These are phyloP conservation scores for Gnatocerus cornutus DNA, from an alignment of 2,888 invertebrate species.

Conservation along the genomic window DNA sequence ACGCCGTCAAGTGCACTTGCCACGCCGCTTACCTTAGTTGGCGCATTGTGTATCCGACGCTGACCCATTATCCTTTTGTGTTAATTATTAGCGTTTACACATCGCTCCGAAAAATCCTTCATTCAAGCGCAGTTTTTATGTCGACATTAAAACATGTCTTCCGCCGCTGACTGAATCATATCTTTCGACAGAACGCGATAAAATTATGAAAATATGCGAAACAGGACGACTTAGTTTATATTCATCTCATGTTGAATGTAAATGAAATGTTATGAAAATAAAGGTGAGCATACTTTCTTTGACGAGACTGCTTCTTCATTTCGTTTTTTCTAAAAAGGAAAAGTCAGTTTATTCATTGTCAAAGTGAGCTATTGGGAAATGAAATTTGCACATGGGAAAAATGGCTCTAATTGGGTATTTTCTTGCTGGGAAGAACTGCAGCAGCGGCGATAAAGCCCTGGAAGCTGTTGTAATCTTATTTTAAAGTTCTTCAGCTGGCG, in stretches of 20 bases:
- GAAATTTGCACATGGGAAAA: too few species aligned
- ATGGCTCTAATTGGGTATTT: too few species aligned
- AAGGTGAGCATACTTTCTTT: constrained; percentile 26
- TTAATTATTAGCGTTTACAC: constrained; percentile 39
- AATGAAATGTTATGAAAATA: constrained; percentile 26
- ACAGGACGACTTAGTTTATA: constrained; percentile 12
- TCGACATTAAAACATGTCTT: constrained; percentile 1
- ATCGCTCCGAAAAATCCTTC: constrained; percentile 4
- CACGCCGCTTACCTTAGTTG: constrained; percentile 46
- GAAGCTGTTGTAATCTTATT: constrained; percentile 47
- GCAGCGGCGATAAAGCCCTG: constrained; percentile 38
- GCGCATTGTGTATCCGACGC: constrained; percentile 46
- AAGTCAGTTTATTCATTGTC: not conserved
- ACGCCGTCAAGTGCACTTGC: constrained; percentile 51
- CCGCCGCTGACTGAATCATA: not conserved
- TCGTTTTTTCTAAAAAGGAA: constrained; percentile 17
- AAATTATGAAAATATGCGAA: constrained; percentile 20
- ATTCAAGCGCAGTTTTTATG: too few species aligned
- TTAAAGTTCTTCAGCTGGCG: constrained; percentile 36
- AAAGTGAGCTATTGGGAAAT: too few species aligned
- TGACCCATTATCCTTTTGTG: constrained; percentile 46
- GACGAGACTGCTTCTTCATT: constrained; percentile 17
- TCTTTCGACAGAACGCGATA: not conserved
- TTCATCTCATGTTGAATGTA: constrained; percentile 2
- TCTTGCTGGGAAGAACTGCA: constrained; percentile 35